phyloP scores from a whole-genome alignment of 1,140 invertebrate genomes.

The Brachionus plicatilis region DNA sequence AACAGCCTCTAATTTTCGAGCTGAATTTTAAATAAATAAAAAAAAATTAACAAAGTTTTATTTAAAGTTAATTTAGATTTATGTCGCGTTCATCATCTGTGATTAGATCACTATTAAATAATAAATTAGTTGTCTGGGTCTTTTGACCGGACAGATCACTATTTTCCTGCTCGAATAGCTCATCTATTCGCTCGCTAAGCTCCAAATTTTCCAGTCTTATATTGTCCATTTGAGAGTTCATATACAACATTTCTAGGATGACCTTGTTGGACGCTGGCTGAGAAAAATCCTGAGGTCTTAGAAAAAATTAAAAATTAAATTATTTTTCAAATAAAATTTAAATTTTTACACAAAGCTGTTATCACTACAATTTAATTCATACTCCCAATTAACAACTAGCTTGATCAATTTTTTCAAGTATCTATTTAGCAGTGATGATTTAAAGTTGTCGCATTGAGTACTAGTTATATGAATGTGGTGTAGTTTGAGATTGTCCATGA shows the following conservation, averaged over 20 bases:
- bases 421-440: not conserved
- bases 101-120: not conserved
- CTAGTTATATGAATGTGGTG: not conserved
- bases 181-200: not conserved
- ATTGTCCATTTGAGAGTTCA: constrained; percentile 32
- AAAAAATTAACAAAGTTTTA: not conserved
- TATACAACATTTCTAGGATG: not conserved
- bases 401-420: constrained; percentile 24
- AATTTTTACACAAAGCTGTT: not conserved
- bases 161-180: constrained; percentile 4
- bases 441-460: not conserved
- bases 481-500: constrained; percentile 8
- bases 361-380: not conserved
- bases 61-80: not conserved
- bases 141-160: not conserved
- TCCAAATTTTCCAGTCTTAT: not conserved
- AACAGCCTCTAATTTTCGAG: constrained; percentile 2
- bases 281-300: not conserved
- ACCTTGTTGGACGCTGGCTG: constrained; percentile 11
- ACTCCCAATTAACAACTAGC: constrained; percentile 3
- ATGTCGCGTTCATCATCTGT: not conserved
- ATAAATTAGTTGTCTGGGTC: not conserved
- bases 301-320: not conserved
- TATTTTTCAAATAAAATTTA: not conserved
- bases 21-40: constrained; percentile 5